Base-by-base conservation (phyloP, 2,797 vertebrate genomes). In the Leptodactylus fallax region DNA sequence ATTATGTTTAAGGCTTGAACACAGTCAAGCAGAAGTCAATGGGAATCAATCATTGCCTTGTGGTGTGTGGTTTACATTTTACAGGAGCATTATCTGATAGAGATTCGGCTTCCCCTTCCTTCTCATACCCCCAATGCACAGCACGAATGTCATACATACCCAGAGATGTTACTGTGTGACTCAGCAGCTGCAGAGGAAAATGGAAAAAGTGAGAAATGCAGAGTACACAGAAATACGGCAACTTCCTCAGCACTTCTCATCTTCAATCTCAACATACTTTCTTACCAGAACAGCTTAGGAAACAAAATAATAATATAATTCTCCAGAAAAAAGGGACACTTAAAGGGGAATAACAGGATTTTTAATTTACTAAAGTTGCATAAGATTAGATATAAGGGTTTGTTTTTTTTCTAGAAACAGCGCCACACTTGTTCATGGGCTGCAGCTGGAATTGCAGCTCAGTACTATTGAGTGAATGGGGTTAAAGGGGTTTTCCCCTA, bases 101-200 rank as follows among this genome's bases (percentile, higher is more conserved):
- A 55, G 36, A 36, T 45, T 11, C 27, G 3, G 49, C 58, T 65
- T 25, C 36, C 56, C 74, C n/a, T 21, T 45, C 27, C 55, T 60
- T 23, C 25, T 79, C 77, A 25, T 55, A 55, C 65, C 72, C 25
- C 51, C 36, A 27, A 25, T 78, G 16, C 23, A 16, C 21, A 74
- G 87, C 88, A 87, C 85, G 89, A 81, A 90, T 25, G 67, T 53
- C 23, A 51, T 89, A 72, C 90, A 93, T 95, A 97, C 96, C 96
- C 96, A 91, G 95, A 96, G 76, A 95, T 93, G 91, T 96, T 95
- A 3, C 94, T 95, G 92, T 96, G 94, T 13, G 95, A 92, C 6
- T 95, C 94, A 90, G 96, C 95, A 10, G 96, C 96, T 97, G 92
- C n/a, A 53, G n/a, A 67, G 67, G 23, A 72, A 80, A 86, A 65